These are phyloP conservation scores for Drosophila nannoptera DNA, from an alignment of 1,140 invertebrate species.

Conservation along the genomic window DNA sequence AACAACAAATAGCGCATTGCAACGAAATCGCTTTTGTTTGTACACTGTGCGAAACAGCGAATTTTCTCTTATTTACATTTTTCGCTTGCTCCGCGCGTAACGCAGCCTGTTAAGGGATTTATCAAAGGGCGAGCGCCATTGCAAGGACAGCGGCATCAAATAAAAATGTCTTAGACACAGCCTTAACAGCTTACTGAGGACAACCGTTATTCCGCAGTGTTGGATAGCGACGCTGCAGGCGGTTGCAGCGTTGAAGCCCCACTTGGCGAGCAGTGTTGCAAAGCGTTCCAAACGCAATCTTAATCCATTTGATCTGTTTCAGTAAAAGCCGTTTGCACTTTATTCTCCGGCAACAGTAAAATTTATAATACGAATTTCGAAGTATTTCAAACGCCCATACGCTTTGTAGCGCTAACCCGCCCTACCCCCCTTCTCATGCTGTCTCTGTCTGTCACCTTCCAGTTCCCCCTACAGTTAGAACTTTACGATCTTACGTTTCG, in stretches of 20 bases:
- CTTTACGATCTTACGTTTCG: conserved; percentile 61
- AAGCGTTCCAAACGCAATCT: neutral
- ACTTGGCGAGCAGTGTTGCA: neutral
- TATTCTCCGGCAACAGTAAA: conserved; percentile 4
- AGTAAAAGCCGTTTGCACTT: conserved; percentile 20
- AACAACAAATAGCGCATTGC: conserved; percentile 46
- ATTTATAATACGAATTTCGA: conserved; percentile 6
- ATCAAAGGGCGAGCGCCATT: neutral
- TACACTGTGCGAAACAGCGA: neutral
- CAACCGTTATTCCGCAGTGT: neutral
- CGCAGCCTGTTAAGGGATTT: conserved; percentile 14
- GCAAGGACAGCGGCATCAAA: neutral
- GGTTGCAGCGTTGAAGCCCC: no score
- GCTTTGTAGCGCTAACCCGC: conserved; percentile 1
- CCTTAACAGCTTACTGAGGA: neutral
- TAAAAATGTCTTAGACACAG: conserved; percentile 4
- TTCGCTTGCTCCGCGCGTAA: neutral
- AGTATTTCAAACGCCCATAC: neutral
- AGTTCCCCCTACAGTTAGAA: conserved; percentile 11
- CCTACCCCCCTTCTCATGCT: neutral
- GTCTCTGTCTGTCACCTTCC: no score
- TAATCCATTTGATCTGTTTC: no score
- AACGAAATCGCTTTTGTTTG: conserved; percentile 41
- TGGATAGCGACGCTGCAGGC: neutral
- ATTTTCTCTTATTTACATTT: neutral